Conservation (phyloP, 23 tunicate species). For the Ascidia mentula region DNA sequence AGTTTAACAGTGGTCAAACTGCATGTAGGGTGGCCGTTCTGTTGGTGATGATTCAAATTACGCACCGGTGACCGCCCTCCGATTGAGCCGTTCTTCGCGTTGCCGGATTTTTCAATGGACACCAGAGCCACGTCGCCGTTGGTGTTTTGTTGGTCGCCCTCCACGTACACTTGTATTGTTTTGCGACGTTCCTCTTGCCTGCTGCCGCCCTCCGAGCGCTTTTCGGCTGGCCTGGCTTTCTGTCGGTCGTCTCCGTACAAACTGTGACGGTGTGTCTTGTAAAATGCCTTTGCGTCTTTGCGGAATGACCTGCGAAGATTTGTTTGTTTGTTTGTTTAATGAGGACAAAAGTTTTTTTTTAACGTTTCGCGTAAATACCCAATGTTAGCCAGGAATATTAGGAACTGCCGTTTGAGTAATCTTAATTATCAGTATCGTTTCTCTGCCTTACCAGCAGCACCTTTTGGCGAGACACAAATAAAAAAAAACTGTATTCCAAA, state of each 20-base stretch:
- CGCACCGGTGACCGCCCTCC: not conserved
- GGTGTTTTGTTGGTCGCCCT: conserved; percentile 29
- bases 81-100: not conserved
- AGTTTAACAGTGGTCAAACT: not conserved
- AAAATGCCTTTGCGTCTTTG: conserved; percentile 27
- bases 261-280: conserved; percentile 30
- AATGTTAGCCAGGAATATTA: too few species aligned
- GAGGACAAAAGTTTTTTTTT: too few species aligned
- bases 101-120: not conserved
- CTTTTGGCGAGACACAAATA: too few species aligned
- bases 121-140: conserved; percentile 10
- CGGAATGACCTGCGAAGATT: conserved; percentile 37
- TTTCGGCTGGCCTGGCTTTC: conserved; percentile 14
- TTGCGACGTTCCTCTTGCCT: conserved; percentile 58
- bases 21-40: not conserved
- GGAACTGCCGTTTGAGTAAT: too few species aligned
- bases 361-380: too few species aligned
- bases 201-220: conserved; percentile 21
- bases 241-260: conserved; percentile 22
- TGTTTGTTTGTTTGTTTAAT: too few species aligned
- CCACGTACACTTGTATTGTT: conserved; percentile 50
- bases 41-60: not conserved
- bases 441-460: too few species aligned
- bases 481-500: too few species aligned
- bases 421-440: too few species aligned